Percentiles rank a stretch among this genome's conserved stretches.
phyloP scores from a whole-genome alignment of 2,888 invertebrate genomes.

The Pyrocoelia pectoralis region DNA sequence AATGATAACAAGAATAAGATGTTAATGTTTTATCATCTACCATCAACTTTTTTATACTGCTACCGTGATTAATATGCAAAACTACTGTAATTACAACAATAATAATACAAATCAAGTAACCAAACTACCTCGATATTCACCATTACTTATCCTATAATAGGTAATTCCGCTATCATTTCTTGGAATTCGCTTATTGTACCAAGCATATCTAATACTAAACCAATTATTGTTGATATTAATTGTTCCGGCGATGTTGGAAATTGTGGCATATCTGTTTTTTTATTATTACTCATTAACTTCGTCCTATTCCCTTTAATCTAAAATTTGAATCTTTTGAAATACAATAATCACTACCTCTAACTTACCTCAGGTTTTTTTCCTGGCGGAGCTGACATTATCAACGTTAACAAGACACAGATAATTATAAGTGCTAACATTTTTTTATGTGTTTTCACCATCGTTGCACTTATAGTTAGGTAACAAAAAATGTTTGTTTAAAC shows the following conservation, averaged over 20 bases:
- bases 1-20: too few relatives aligned
- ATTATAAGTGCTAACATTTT: not conserved
- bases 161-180: conserved; percentile 31
- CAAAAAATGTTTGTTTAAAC: too few relatives aligned
- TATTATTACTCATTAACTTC: not conserved
- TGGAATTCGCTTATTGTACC: conserved; percentile 44
- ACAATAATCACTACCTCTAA: not conserved
- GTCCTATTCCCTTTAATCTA: not conserved
- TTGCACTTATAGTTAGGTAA: too few relatives aligned
- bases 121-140: too few relatives aligned
- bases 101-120: too few relatives aligned
- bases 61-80: too few relatives aligned
- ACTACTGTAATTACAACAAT: conserved; percentile 3
- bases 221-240: conserved; percentile 45
- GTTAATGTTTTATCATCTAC: too few relatives aligned
- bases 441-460: not conserved
- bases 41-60: too few relatives aligned
- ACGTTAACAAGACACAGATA: not conserved
- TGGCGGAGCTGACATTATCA: not conserved
- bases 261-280: not conserved
- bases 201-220: conserved; percentile 48
- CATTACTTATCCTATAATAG: conserved; percentile 14
- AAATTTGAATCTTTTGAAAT: not conserved
- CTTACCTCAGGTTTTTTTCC: conserved; percentile 1
- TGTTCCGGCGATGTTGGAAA: conserved; percentile 32